A percentile compares a stretch with the other conserved stretches of the same genome.
These are phyloP conservation scores for Pollenia labialis DNA, from an alignment of 2,888 invertebrate species.

Conservation along the genomic window DNA sequence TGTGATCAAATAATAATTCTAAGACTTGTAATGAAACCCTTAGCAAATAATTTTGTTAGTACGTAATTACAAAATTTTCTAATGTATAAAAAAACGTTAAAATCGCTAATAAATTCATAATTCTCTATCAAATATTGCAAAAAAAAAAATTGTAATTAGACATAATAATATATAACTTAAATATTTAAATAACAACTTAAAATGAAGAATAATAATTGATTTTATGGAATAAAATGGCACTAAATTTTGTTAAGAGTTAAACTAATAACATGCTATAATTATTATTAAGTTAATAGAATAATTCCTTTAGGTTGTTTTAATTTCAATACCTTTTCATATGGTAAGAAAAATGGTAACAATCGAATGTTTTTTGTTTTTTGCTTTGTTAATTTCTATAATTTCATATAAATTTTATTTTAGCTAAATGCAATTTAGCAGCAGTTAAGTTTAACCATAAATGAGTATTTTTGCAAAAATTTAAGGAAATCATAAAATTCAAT, in stretches of 20 bases:
- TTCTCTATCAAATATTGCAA: conserved; percentile 63
- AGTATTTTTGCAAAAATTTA: conserved; percentile 46
- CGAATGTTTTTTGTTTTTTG: conserved; percentile 11
- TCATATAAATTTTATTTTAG: conserved; percentile 31
- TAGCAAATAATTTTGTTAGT: neutral
- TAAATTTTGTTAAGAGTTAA: conserved; percentile 63
- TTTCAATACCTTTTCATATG: conserved; percentile 34
- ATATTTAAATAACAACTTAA: conserved; percentile 72
- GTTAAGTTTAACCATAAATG: conserved; percentile 49
- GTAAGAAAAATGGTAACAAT: conserved; percentile 50
- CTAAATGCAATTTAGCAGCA: conserved; percentile 73
- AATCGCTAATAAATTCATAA: conserved; percentile 66
- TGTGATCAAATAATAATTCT: too few species aligned
- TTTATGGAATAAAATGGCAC: conserved; percentile 67
- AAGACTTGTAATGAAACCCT: too few species aligned
- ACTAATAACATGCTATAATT: conserved; percentile 50
- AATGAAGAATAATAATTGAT: conserved; percentile 41
- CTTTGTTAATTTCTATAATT: conserved; percentile 53
- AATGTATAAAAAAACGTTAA: conserved; percentile 29
- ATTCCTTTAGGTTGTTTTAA: conserved; percentile 30
- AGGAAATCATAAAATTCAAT: conserved; percentile 30
- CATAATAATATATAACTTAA: conserved; percentile 52
- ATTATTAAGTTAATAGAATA: conserved; percentile 33
- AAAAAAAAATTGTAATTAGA: neutral
- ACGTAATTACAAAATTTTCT: conserved; percentile 21